A percentile compares a stretch with the other conserved stretches of the same genome.
Evolutionary conservation across 2,797 vertebrate species (phyloP).

Genomic region (Leontocebus nigricollis): DNA sequence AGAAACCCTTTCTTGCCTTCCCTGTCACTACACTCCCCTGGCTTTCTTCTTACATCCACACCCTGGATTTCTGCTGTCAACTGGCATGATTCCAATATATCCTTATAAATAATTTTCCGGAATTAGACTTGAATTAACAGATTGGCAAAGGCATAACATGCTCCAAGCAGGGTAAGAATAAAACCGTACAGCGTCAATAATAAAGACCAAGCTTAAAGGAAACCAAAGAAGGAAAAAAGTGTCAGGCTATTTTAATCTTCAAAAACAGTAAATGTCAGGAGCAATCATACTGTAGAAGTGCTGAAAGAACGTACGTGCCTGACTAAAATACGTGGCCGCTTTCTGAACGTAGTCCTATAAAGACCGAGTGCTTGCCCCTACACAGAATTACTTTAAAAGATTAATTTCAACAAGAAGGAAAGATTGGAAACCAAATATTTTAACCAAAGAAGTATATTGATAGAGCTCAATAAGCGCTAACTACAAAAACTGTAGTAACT

Average conservation of each 20-base stretch:
- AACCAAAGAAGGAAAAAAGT: not conserved
- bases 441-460: not conserved
- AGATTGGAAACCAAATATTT: not conserved
- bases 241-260: not conserved
- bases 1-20: not conserved
- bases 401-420: not conserved
- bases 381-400: not conserved
- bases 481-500: not conserved
- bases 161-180: not conserved
- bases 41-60: not conserved
- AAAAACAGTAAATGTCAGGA: not conserved
- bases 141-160: no score
- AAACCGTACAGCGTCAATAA: not conserved
- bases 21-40: not conserved
- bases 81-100: not conserved
- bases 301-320: not conserved
- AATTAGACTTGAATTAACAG: not conserved
- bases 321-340: not conserved
- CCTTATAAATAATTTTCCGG: not conserved
- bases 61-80: not conserved
- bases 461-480: not conserved
- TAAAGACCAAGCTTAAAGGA: not conserved
- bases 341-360: not conserved
- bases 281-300: not conserved
- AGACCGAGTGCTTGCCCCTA: not conserved